Evolutionary conservation across 2,113 vertebrate genomes (phyloP).

Genomic region (Eurystomus gularis): DNA sequence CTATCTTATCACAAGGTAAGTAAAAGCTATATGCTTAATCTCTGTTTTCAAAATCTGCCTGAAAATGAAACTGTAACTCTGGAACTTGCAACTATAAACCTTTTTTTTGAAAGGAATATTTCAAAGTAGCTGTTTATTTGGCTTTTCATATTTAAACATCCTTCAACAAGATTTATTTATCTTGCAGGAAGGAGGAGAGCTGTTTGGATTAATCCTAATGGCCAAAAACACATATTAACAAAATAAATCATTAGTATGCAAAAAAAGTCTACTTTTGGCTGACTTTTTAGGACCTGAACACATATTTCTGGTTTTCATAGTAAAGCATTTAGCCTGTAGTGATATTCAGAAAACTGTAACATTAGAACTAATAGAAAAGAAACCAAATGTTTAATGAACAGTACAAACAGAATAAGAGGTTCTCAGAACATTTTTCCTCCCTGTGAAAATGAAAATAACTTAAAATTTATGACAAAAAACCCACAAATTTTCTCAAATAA

Average conservation of each 20-base stretch:
- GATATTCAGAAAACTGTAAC: neutral
- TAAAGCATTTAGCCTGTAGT: neutral
- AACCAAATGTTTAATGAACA: conserved; percentile 6
- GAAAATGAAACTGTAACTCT: neutral
- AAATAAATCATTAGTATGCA: conserved; percentile 53
- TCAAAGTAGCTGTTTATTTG: conserved; percentile 48
- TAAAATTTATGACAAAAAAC: neutral
- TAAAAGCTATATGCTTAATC: neutral
- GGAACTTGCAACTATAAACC: neutral
- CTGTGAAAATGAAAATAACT: neutral
- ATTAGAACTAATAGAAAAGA: neutral
- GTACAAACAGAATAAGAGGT: neutral
- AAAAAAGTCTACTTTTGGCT: conserved; percentile 18
- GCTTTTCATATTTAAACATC: conserved; percentile 29
- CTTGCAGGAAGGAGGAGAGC: conserved; percentile 7
- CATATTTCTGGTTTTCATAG: neutral
- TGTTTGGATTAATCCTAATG: conserved; percentile 16
- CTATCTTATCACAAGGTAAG: neutral
- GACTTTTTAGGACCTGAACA: neutral
- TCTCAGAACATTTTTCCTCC: neutral
- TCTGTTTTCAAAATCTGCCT: neutral
- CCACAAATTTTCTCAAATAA: neutral
- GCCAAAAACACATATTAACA: neutral
- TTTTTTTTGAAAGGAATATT: neutral
- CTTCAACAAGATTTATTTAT: conserved; percentile 50